These are phyloP conservation scores for Chloroclystis v-ata DNA, from an alignment of 2,888 invertebrate species.

Conservation along the genomic window DNA sequence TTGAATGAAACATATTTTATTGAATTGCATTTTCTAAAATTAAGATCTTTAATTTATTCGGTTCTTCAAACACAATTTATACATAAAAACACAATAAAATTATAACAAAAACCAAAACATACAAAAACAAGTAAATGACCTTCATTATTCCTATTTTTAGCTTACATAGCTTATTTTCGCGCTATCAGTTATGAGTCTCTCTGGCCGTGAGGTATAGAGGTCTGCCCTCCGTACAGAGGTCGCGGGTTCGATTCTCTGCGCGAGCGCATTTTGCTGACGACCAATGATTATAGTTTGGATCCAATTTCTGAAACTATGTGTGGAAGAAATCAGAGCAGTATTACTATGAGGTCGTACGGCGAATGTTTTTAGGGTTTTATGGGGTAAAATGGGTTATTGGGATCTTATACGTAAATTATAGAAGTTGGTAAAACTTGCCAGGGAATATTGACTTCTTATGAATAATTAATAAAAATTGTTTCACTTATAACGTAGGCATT, in stretches of 20 bases:
- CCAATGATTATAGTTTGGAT: constrained; percentile 46
- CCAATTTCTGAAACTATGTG: constrained; percentile 41
- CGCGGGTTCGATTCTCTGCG: constrained; percentile 9
- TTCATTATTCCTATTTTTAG: too few relatives aligned
- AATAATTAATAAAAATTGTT: too few relatives aligned
- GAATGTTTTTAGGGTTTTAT: background rate
- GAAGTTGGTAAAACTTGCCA: too few relatives aligned
- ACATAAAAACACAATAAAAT: too few relatives aligned
- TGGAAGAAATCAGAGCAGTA: constrained; percentile 26
- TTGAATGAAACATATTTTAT: too few relatives aligned
- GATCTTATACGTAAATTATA: too few relatives aligned
- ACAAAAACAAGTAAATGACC: too few relatives aligned
- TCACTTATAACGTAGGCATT: too few relatives aligned
- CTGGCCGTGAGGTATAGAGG: background rate
- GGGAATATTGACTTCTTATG: too few relatives aligned
- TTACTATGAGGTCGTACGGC: constrained; percentile 30
- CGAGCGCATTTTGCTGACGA: constrained; percentile 4
- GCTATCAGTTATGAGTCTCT: background rate
- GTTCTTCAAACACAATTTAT: too few relatives aligned
- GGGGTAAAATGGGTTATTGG: background rate
- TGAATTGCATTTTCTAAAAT: too few relatives aligned
- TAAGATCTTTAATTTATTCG: too few relatives aligned
- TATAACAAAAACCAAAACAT: background rate
- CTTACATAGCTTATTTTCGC: background rate
- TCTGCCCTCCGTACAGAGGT: background rate